Conservation (phyloP, 2,888 invertebrate genomes). For the Microdon myrmicae region DNA sequence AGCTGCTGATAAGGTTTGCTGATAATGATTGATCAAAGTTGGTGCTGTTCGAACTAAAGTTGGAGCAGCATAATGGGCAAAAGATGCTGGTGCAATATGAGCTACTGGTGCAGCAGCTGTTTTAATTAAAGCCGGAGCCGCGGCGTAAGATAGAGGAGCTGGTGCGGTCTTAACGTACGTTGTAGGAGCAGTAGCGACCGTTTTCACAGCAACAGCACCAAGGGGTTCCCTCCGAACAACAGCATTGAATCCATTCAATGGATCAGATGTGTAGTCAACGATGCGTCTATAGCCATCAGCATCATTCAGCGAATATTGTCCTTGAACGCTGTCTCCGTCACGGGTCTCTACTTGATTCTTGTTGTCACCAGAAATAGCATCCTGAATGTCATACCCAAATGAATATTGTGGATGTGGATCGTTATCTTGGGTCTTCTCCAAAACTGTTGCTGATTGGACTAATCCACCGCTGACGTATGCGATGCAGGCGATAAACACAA, state of each 20-base stretch:
- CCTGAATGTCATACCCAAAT: constrained; percentile 68
- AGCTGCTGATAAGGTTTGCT: no score
- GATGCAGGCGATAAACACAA: constrained; percentile 54
- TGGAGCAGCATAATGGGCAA: no score
- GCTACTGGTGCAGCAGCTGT: constrained; percentile 13
- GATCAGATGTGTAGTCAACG: constrained; percentile 69
- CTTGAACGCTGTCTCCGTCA: constrained; percentile 69
- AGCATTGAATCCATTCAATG: constrained; percentile 69
- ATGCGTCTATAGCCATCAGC: constrained; percentile 69
- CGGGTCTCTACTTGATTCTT: constrained; percentile 69
- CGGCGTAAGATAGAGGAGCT: constrained; percentile 15
- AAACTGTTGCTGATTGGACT: constrained; percentile 43
- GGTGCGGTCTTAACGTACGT: constrained; percentile 26
- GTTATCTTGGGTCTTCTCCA: constrained; percentile 56
- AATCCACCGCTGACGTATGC: constrained; percentile 58
- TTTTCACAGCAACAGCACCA: constrained; percentile 48
- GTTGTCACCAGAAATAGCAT: constrained; percentile 68
- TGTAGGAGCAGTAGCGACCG: constrained; percentile 49
- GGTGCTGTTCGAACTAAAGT: no score
- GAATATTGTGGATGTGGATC: constrained; percentile 66
- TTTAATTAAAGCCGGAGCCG: constrained; percentile 10
- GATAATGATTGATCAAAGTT: no score
- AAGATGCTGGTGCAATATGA: no score
- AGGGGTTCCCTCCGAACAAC: constrained; percentile 69
- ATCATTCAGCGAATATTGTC: constrained; percentile 69